Evolutionary conservation across 2,113 vertebrate species (phyloP).

Genomic region (Paramisgurnus dabryanus): DNA sequence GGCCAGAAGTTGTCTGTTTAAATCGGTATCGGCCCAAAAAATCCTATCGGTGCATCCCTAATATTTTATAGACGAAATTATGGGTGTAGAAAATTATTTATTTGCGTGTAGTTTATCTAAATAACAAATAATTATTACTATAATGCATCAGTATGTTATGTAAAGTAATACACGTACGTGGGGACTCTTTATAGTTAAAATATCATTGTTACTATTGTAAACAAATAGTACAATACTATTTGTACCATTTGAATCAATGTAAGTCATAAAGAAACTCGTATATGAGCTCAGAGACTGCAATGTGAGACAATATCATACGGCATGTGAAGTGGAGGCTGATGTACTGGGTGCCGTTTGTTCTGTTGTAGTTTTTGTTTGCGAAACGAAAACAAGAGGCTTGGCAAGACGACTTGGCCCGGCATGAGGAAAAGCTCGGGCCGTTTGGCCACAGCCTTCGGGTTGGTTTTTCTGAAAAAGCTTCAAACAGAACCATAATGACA

Average conservation of each 20-base stretch:
- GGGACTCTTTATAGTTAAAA: too few relatives aligned
- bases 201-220: too few relatives aligned
- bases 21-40: too few relatives aligned
- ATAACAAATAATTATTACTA: too few relatives aligned
- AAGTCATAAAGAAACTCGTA: not conserved
- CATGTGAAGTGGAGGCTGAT: constrained; percentile 27
- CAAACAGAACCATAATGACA: constrained; percentile 79
- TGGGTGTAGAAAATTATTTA: too few relatives aligned
- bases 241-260: not conserved
- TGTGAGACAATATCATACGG: constrained; percentile 25
- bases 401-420: constrained; percentile 46
- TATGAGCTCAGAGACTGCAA: constrained; percentile 52
- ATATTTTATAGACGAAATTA: too few relatives aligned
- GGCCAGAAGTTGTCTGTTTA: too few relatives aligned
- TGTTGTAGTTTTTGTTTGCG: constrained; percentile 47
- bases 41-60: too few relatives aligned
- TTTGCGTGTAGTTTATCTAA: too few relatives aligned
- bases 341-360: constrained; percentile 63
- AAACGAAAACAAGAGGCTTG: constrained; percentile 61
- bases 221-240: not conserved
- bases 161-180: too few relatives aligned
- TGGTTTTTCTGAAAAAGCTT: constrained; percentile 73
- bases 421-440: constrained; percentile 52
- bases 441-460: constrained; percentile 57
- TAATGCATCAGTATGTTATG: too few relatives aligned